Percentiles rank a stretch among this genome's conserved stretches.
These are phyloP conservation scores for Acrocephalus scirpaceus DNA, from an alignment of 2,797 vertebrate genomes.

Conservation along the genomic window DNA sequence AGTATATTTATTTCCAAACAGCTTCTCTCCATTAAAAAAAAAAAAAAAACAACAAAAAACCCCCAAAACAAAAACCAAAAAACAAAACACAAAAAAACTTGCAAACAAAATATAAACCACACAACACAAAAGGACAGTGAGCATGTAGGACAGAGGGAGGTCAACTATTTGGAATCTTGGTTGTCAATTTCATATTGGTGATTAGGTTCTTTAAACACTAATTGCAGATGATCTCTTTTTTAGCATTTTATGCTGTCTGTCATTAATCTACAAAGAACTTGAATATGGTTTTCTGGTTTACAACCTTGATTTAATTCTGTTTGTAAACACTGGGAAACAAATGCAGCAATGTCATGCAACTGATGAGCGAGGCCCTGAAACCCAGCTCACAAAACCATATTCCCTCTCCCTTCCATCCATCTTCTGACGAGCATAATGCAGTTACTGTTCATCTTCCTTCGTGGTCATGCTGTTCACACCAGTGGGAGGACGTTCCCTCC, in stretches of 20 bases:
- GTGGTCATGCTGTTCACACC: not conserved
- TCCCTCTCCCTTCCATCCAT: not conserved
- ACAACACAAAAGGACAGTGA: not conserved
- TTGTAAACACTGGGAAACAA: not conserved
- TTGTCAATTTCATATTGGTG: not conserved
- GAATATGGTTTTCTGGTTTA: not conserved
- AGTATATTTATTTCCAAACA: not conserved
- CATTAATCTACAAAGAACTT: not conserved
- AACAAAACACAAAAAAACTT: not conserved
- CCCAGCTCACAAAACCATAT: not conserved
- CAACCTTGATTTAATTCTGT: conserved; percentile 4
- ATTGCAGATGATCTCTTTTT: not conserved
- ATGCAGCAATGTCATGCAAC: not conserved
- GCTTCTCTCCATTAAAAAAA: not conserved
- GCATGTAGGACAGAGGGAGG: not conserved
- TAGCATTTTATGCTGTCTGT: not conserved
- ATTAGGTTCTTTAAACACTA: not conserved
- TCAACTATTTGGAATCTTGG: not conserved
- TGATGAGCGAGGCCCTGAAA: not conserved
- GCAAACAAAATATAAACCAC: not conserved
- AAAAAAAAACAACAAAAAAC: not conserved
- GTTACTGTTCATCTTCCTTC: conserved; percentile 12
- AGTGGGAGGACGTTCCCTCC: not conserved
- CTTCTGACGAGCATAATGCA: conserved; percentile 24
- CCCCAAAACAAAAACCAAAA: no score